phyloP scores from a whole-genome alignment of 2,113 vertebrate genomes.

The Chaetodon trifascialis region DNA sequence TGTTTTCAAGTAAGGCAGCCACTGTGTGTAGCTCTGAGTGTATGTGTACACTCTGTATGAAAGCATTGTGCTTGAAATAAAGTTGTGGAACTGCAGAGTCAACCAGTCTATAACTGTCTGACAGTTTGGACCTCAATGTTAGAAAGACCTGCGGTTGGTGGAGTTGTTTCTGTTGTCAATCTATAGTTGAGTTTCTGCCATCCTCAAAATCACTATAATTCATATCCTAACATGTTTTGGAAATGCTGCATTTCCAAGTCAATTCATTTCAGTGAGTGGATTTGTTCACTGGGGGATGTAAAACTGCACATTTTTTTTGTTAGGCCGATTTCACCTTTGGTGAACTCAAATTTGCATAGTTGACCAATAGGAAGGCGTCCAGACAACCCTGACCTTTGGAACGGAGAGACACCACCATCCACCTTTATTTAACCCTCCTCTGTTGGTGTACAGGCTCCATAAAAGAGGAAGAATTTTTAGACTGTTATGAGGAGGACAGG shows the following conservation, averaged over 20 bases:
- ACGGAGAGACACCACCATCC: not conserved
- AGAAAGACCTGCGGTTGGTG: not conserved
- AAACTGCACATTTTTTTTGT: no score
- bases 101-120: not conserved
- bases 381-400: not conserved
- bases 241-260: no score
- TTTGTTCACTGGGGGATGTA: no score
- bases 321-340: no score
- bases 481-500: not conserved
- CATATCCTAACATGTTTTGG: no score
- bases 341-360: no score
- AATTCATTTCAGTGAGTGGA: no score
- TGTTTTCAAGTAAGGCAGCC: constrained; percentile 17
- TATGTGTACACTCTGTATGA: not conserved
- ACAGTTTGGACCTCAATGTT: not conserved
- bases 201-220: not conserved
- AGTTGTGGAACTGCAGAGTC: not conserved
- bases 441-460: not conserved
- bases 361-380: no score
- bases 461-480: not conserved
- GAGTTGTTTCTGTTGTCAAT: not conserved
- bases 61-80: not conserved
- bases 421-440: not conserved
- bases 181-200: not conserved
- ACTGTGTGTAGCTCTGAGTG: not conserved